These are phyloP conservation scores for Ciona savignyi DNA, from an alignment of 23 tunicate species.

Conservation along the genomic window DNA sequence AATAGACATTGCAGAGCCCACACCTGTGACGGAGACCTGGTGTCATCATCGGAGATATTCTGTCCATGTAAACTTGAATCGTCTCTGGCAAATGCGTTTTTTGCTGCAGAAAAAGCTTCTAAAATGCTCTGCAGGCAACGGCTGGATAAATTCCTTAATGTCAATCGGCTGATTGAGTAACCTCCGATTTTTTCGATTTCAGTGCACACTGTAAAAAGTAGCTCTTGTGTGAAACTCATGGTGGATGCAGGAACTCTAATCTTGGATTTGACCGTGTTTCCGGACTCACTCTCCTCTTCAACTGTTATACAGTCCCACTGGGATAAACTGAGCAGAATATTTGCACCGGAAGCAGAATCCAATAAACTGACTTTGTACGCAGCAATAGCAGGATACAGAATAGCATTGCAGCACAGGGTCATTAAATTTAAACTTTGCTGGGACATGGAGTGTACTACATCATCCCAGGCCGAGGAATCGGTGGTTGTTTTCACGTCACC, in stretches of 20 bases:
- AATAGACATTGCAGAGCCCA: conserved; percentile 90
- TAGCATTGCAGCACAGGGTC: conserved; percentile 44
- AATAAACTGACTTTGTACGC: conserved; percentile 17
- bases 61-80: conserved; percentile 42
- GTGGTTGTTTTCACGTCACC: background rate
- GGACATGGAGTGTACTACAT: conserved; percentile 23
- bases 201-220: conserved; percentile 36
- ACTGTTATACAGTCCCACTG: conserved; percentile 56
- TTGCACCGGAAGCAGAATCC: conserved; percentile 11
- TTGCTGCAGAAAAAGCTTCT: conserved; percentile 25
- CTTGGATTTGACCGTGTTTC: conserved; percentile 57
- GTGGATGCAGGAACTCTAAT: conserved; percentile 53
- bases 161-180: conserved; percentile 45
- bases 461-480: conserved; percentile 17
- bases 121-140: conserved; percentile 11
- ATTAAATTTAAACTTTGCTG: conserved; percentile 33
- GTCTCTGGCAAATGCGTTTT: conserved; percentile 19
- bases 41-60: background rate
- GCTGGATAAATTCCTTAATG: conserved; percentile 32
- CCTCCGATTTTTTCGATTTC: conserved; percentile 51
- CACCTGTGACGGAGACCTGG: conserved; percentile 38
- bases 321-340: conserved; percentile 30
- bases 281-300: conserved; percentile 87
- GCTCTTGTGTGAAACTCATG: conserved; percentile 32
- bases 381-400: conserved; percentile 17